Evolutionary conservation across 2,797 vertebrate species (phyloP).

Genomic region (Gallinago solitaria): DNA sequence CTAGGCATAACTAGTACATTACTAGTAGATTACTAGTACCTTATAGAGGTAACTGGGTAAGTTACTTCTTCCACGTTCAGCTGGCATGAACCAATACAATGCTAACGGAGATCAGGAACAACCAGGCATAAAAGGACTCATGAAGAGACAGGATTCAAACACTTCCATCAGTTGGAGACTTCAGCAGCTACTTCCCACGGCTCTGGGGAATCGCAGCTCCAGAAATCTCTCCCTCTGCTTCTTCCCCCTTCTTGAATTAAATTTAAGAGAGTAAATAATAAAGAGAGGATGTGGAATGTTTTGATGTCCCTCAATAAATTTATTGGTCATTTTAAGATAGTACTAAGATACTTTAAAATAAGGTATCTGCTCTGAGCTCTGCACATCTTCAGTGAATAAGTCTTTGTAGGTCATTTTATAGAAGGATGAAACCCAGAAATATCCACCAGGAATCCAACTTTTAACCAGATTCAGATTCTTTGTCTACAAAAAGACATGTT

Average conservation of each 20-base stretch:
- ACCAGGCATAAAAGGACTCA: background rate
- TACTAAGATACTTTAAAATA: constrained; percentile 60
- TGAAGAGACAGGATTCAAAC: background rate
- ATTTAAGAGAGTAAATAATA: constrained; percentile 66
- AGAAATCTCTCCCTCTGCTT: constrained; percentile 11
- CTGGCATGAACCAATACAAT: background rate
- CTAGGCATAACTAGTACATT: background rate
- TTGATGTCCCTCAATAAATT: constrained; percentile 58
- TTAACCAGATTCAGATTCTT: background rate
- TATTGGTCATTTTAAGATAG: constrained; percentile 31
- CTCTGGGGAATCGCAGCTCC: constrained; percentile 24
- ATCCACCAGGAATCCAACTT: background rate
- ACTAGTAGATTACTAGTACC: background rate
- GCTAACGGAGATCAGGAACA: background rate
- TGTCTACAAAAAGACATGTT: background rate
- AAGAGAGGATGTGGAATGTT: constrained; percentile 51
- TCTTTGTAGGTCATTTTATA: background rate
- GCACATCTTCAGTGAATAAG: background rate
- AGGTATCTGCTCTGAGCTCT: constrained; percentile 6
- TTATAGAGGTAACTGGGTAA: background rate
- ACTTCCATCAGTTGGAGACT: background rate
- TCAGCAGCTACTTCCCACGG: constrained; percentile 24
- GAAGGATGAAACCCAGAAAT: background rate
- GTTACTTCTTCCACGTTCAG: background rate
- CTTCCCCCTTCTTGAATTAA: constrained; percentile 56